These are phyloP conservation scores for Spilosoma lubricipeda DNA, from an alignment of 2,888 invertebrate genomes.

Conservation along the genomic window DNA sequence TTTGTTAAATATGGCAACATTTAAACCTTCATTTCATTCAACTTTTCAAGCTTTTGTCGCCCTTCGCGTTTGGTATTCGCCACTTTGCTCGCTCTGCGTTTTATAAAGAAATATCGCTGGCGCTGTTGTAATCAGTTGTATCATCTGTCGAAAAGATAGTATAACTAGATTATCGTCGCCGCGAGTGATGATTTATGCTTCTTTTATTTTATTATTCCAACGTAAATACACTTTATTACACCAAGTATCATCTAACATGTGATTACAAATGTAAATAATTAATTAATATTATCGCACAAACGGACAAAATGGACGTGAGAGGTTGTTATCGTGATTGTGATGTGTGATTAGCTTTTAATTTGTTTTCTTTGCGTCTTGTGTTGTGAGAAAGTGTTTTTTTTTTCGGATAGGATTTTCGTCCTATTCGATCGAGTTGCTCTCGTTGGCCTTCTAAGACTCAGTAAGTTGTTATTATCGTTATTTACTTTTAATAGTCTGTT, in stretches of 20 bases:
- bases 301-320: conserved; percentile 78
- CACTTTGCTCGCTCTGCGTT: conserved; percentile 46
- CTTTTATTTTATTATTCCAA: conserved; percentile 54
- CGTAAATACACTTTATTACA: conserved; percentile 39
- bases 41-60: conserved; percentile 55
- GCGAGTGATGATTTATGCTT: conserved; percentile 63
- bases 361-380: conserved; percentile 46
- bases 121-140: conserved; percentile 31
- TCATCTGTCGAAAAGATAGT: conserved; percentile 34
- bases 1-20: conserved; percentile 27
- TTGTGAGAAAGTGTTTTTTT: conserved; percentile 41
- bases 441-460: conserved; percentile 13
- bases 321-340: conserved; percentile 71
- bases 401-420: conserved; percentile 37
- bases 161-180: conserved; percentile 48
- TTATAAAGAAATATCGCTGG: conserved; percentile 32
- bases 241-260: conserved; percentile 68
- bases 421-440: conserved; percentile 13
- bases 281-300: conserved; percentile 72
- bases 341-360: conserved; percentile 63
- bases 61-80: conserved; percentile 53
- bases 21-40: conserved; percentile 43
- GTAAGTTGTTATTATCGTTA: conserved; percentile 45
- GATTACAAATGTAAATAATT: conserved; percentile 78
- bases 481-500: conserved; percentile 38